Conservation (phyloP, 2,888 invertebrate species). For the Drosophila helvetica region DNA sequence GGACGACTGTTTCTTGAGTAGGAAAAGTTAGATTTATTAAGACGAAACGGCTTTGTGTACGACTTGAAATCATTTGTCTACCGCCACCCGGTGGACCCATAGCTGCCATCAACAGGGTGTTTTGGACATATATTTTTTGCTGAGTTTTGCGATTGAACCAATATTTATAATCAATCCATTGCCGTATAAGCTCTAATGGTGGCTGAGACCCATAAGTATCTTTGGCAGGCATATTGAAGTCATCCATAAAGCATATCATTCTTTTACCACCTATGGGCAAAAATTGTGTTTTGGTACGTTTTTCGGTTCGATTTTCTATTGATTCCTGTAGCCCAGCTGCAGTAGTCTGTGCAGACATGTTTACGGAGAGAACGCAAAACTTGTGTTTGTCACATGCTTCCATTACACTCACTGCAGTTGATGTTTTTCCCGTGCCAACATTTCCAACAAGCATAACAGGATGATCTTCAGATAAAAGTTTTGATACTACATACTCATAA, state of each 20-base stretch:
- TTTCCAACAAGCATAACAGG: slow-evolving; percentile 92
- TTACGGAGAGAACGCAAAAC: slow-evolving; percentile 89
- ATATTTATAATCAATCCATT: slow-evolving; percentile 95
- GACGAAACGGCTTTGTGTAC: slow-evolving; percentile 91
- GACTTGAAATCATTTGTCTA: slow-evolving; percentile 90
- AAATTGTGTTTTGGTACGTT: slow-evolving; percentile 93
- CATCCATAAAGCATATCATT: slow-evolving; percentile 94
- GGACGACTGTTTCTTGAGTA: slow-evolving; percentile 89
- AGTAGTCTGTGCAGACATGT: slow-evolving; percentile 95
- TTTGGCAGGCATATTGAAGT: slow-evolving; percentile 96
- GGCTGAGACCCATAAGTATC: slow-evolving; percentile 95
- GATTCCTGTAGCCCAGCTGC: slow-evolving; percentile 93
- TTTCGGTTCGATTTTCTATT: slow-evolving; percentile 93
- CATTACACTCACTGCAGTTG: slow-evolving; percentile 89
- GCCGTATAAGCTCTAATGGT: slow-evolving; percentile 91
- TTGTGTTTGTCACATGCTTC: slow-evolving; percentile 85
- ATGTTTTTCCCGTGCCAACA: slow-evolving; percentile 95
- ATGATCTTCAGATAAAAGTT: slow-evolving; percentile 87
- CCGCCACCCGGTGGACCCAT: slow-evolving; percentile 96
- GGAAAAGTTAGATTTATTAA: slow-evolving; percentile 93
- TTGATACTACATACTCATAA: slow-evolving; percentile 89
- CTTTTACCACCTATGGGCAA: slow-evolving; percentile 92
- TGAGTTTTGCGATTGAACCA: slow-evolving; percentile 94
- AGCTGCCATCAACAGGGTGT: slow-evolving; percentile 90
- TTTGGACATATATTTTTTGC: slow-evolving; percentile 90